Percentiles rank a stretch among this genome's conserved stretches.
phyloP scores from a whole-genome alignment of 2,797 vertebrate species.

The Rachycentron canadum region DNA sequence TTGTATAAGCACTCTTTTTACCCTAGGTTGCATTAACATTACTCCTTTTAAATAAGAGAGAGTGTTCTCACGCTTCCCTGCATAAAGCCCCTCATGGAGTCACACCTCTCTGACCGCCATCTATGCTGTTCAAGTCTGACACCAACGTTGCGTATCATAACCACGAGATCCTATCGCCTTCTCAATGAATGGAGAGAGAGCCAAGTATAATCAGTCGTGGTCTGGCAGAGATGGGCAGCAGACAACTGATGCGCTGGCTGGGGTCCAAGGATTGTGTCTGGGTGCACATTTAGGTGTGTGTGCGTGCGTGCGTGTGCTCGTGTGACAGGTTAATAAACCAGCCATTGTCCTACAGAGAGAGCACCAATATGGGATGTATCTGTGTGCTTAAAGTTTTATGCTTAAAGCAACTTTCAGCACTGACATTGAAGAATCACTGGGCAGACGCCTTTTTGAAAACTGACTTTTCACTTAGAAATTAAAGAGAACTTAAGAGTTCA shows the following conservation, averaged over 20 bases:
- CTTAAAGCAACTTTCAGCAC: conserved; percentile 39
- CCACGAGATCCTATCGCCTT: conserved; percentile 63
- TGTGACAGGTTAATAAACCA: conserved; percentile 76
- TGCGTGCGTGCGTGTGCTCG: conserved; percentile 23
- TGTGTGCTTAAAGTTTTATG: conserved; percentile 33
- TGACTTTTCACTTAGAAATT: not conserved
- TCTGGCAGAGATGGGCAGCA: conserved; percentile 60
- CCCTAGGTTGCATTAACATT: conserved; percentile 41
- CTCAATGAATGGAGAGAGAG: conserved; percentile 56
- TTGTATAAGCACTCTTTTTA: conserved; percentile 32
- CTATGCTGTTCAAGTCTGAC: conserved; percentile 48
- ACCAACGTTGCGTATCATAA: conserved; percentile 60
- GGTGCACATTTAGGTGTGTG: conserved; percentile 40
- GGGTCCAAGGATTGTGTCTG: conserved; percentile 59
- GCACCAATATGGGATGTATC: conserved; percentile 45
- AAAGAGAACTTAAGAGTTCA: not conserved
- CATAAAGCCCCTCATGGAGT: conserved; percentile 45
- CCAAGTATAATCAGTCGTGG: conserved; percentile 67
- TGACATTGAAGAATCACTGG: conserved; percentile 26
- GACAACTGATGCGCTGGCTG: conserved; percentile 51
- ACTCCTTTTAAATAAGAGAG: conserved; percentile 44
- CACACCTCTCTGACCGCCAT: conserved; percentile 40
- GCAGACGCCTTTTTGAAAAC: not conserved
- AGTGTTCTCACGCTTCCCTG: conserved; percentile 47
- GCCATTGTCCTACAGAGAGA: conserved; percentile 56